Percentiles rank a stretch among this genome's conserved stretches.
Evolutionary conservation across 2,113 vertebrate species (phyloP).

Genomic region (Phocoena phocoena): DNA sequence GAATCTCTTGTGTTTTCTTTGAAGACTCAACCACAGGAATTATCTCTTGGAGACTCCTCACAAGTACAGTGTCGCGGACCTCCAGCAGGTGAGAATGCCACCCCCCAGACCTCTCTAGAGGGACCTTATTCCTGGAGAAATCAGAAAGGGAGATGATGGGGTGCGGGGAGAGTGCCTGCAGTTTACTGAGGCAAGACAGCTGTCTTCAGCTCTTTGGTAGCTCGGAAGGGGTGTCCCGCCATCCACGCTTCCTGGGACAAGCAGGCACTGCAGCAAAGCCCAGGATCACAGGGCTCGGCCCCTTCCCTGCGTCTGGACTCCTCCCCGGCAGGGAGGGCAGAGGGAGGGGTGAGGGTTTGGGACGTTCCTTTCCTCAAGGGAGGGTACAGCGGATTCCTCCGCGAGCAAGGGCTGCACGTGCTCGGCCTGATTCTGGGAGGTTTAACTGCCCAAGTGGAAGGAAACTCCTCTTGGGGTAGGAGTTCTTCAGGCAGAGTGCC

Average conservation of each 20-base stretch:
- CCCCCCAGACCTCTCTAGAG: neutral
- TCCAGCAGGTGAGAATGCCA: slow-evolving; percentile 89
- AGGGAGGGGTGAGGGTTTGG: neutral
- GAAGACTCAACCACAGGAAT: slow-evolving; percentile 90
- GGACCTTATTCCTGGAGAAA: neutral
- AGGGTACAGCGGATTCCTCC: neutral
- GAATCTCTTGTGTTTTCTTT: slow-evolving; percentile 56
- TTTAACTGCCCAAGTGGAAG: neutral
- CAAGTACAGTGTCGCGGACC: slow-evolving; percentile 92
- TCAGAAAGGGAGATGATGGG: neutral
- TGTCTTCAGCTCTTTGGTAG: neutral
- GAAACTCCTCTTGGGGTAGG: neutral
- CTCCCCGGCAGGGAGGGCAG: neutral
- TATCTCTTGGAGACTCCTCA: slow-evolving; percentile 92
- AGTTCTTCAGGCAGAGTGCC: neutral
- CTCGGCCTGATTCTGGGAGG: neutral
- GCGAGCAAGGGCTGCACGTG: rapidly evolving
- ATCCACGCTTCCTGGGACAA: neutral
- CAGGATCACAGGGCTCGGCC: neutral
- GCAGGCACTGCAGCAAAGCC: neutral
- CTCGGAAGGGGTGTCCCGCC: neutral
- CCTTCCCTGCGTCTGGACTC: neutral
- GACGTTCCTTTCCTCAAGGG: neutral
- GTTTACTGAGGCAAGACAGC: neutral
- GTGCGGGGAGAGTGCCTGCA: neutral